These are phyloP conservation scores for Petroica traversi DNA, from an alignment of 2,113 vertebrate species.

Conservation along the genomic window DNA sequence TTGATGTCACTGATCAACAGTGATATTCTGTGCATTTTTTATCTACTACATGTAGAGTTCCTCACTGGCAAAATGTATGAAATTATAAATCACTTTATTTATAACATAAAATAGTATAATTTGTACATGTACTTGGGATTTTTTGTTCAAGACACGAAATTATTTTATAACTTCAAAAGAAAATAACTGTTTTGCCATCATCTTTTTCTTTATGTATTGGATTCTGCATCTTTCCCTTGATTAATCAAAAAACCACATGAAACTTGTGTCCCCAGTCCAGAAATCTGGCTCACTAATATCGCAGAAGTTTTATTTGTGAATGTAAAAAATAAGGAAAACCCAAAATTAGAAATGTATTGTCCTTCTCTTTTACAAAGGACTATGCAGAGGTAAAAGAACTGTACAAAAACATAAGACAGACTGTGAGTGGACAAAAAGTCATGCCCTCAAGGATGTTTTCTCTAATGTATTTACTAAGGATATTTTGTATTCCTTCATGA, in stretches of 20 bases:
- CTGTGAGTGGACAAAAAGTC: not conserved
- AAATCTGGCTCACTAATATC: not conserved
- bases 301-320: not conserved
- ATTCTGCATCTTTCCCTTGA: not conserved
- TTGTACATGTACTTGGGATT: accelerated
- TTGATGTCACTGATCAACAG: not conserved
- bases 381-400: not conserved
- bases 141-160: not conserved
- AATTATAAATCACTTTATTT: not conserved
- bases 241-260: not conserved
- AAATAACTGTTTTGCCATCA: not conserved
- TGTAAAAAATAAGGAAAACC: not conserved
- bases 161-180: not conserved
- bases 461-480: not conserved
- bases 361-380: not conserved
- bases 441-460: not conserved
- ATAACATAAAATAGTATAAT: not conserved
- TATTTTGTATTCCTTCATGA: not conserved
- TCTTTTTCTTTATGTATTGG: not conserved
- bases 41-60: not conserved
- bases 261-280: not conserved
- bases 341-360: not conserved
- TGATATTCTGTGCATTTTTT: not conserved
- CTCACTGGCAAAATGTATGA: not conserved
- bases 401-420: not conserved